Evolutionary conservation across 2,888 invertebrate genomes (phyloP), one percentile per base, ranked within the genome.

Genomic region (Drosophila atroscutellata): DNA sequence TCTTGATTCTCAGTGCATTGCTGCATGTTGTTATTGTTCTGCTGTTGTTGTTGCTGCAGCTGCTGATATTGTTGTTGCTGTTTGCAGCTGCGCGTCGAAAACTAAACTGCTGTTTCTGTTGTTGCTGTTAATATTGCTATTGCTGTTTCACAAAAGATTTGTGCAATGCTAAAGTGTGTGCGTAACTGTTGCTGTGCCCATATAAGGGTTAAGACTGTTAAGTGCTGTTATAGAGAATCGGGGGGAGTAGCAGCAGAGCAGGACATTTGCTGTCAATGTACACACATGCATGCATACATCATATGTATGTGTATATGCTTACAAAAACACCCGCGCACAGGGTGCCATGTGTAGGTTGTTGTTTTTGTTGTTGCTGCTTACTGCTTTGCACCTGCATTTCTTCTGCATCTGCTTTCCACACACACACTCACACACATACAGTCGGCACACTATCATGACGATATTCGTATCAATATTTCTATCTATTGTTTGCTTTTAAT

Each of bases 71-170:
- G 52, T 26, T 75, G 59, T 54, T 71, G 68, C 59, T 72, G 70
- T 30, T 61, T 82, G 76, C 76, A 81, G 73, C 73, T 80, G 83
- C 81, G 83, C 77, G 72, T 80, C 77, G 65, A 73, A 80, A 68
- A 68, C 42, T 45, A 71, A 72, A 76, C 57, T 72, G 65, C 50
- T 68, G 60, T 66, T 69, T 49, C 61, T 79, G 64, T 63, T 66
- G 72, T 51, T 64, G 20, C 42, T 49, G 30, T 30, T 57, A 18
- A 54, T 34, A 24, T 47, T 62, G 51, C 34, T 72, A 59, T 62
- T 65, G 68, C 62, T 73, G 54, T 56, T 24, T 47, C 59, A 45
- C 45, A 39, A 26, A 39, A 39, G 8, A 55, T 30, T 28, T 50
- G 37, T 61, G 51, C 56, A 47, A 42, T 62, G 45, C 50, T 61